Evolutionary conservation across 2,113 vertebrate genomes (phyloP), one percentile per base, ranked within the genome.

Genomic region (Vanacampus margaritifer): DNA sequence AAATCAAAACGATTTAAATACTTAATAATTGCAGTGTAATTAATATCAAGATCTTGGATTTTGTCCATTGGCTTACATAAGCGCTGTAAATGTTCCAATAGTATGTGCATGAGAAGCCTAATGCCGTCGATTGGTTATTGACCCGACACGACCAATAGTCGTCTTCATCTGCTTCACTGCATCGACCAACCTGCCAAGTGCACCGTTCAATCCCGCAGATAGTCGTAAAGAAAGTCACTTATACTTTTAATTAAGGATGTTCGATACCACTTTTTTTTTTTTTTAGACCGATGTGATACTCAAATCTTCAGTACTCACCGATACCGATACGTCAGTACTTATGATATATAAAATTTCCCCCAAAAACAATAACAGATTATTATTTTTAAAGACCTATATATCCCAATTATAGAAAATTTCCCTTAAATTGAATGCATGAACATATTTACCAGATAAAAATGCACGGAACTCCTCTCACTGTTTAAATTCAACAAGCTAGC

Each of bases 101-200:
- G 43, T 64, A 21, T 10, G 28, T 59, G 28, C 57, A 36, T 12
- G 9, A 36, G 57, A 37, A 58, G 54, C 12, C 6, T 35, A 59
- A 68, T 53, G 41, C 17, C 32, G 66, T 48, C 5, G 12, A 72
- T 32, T 51, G 46, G 57, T 58, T 70, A 56, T 46, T 79, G 78
- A 84, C 65, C 67, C 32, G 67, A 43, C 69, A 72, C 71, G 36
- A 35, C 32, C 9, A 21, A 46, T 68, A 62, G 32, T 23, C 58
- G 3, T 9, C 24, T 46, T 61, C 61, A 69, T 79, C 65, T 75
- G 36, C 67, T 45, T 65, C 66, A 65, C 28, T 59, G 69, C 53
- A 78, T 78, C 48, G 61, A 71, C 59, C 58, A 50, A 23, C 21
- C 68, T 39, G 61, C 56, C 71, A 67, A n/a, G 48, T 63, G 13